These are phyloP conservation scores for Heliangelus exortis DNA, from an alignment of 2,797 vertebrate species.

Conservation along the genomic window DNA sequence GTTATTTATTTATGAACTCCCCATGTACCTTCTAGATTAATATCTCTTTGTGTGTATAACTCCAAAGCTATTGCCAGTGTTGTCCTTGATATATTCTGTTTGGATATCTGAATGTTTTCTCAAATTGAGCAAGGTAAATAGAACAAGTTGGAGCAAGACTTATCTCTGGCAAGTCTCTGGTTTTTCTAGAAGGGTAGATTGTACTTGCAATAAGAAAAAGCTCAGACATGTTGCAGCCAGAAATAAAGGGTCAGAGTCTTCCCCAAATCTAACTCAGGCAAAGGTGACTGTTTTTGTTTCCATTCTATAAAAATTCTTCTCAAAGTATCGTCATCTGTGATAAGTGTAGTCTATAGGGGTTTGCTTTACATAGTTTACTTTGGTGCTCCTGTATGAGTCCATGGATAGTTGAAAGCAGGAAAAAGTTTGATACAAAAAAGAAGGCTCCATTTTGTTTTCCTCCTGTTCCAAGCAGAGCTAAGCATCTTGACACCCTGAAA, in stretches of 20 bases:
- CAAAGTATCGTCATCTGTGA: neutral
- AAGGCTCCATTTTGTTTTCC: neutral
- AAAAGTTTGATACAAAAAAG: neutral
- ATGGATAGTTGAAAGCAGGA: neutral
- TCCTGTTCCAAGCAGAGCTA: neutral
- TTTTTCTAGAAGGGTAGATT: conserved; percentile 6
- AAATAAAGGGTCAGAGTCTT: neutral
- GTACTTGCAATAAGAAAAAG: neutral
- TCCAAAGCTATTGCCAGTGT: neutral
- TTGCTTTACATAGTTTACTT: neutral
- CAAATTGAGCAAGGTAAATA: conserved; percentile 24
- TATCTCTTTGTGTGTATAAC: neutral
- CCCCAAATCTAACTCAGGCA: neutral
- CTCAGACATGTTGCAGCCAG: neutral
- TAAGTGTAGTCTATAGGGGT: neutral
- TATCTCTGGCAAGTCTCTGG: neutral
- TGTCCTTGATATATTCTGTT: conserved; percentile 12
- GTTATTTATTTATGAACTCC: conserved; percentile 24
- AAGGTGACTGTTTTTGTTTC: neutral
- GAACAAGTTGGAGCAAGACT: conserved; percentile 41
- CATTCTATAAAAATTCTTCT: neutral
- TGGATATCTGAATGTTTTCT: conserved; percentile 29
- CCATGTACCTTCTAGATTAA: conserved; percentile 8
- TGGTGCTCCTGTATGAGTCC: neutral
- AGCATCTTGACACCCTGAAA: neutral